A percentile compares a stretch with the other conserved stretches of the same genome.
Evolutionary conservation across 2,888 invertebrate genomes (phyloP).

Genomic region (Trichacis sp.): DNA sequence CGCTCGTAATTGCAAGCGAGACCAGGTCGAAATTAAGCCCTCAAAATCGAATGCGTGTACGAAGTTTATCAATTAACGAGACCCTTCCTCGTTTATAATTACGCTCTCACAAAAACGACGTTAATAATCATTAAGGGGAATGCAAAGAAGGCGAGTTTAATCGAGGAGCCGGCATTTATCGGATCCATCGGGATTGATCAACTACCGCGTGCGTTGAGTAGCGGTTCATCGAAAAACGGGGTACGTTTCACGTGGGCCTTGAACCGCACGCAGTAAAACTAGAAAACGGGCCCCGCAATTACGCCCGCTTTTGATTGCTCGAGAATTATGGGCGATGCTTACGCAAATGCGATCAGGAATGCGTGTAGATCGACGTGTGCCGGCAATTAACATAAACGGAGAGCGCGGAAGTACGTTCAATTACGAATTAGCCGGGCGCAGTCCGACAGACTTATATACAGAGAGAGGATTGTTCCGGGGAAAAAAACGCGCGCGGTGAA

Average conservation of each 20-base stretch:
- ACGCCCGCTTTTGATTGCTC: constrained; percentile 44
- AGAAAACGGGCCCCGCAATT: constrained; percentile 44
- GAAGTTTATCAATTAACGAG: background rate
- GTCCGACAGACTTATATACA: background rate
- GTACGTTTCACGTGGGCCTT: background rate
- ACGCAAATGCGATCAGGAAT: constrained; percentile 41
- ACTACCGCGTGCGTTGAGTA: too few relatives aligned
- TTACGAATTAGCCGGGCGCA: constrained; percentile 4
- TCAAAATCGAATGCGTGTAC: background rate
- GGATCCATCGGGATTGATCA: background rate
- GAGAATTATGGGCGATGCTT: constrained; percentile 31
- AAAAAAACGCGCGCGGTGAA: background rate
- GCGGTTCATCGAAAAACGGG: background rate
- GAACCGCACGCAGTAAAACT: background rate
- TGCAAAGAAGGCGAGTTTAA: background rate
- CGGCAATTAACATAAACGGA: constrained; percentile 14
- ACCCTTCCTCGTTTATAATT: background rate
- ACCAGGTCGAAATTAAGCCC: background rate
- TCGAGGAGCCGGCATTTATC: background rate
- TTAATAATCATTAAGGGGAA: background rate
- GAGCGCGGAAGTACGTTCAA: constrained; percentile 12
- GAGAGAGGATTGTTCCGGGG: constrained; percentile 1
- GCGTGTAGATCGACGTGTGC: constrained; percentile 13
- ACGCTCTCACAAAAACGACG: background rate
- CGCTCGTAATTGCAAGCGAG: background rate